Evolutionary conservation across 2,113 vertebrate genomes (phyloP), one percentile per base, ranked within the genome.

Genomic region (Apodemus speciosus): DNA sequence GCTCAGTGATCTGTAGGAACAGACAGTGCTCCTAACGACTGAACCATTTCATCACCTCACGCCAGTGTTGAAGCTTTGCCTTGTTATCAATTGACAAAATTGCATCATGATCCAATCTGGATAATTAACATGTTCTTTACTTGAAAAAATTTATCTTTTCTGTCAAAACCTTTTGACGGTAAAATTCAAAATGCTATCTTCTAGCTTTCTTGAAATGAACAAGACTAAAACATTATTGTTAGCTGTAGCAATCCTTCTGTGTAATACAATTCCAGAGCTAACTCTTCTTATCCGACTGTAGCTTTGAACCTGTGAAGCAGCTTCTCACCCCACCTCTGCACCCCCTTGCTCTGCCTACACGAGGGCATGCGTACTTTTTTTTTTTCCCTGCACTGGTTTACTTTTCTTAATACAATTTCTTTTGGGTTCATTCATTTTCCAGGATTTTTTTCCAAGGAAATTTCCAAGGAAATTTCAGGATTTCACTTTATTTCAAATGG

Each of bases 31-130:
- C 18, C 38, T 25, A 13, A 4, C 38, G 20, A 46, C 75, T 35
- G 15, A 18, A 20, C 16, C 15, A 27, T 35, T 32, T 94, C 62
- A 62, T 90, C 69, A 46, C 38, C 56, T 89, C 49, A 30, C 46
- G 93, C 83, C 27, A 43, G 87, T 84, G 38, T 66, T 83, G 80
- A 94, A 80, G 16, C 1, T 66, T 40, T 91, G 46, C 46, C 64
- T 75, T 85, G 53, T 64, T 85, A 73, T 76, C 35, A 7, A 35
- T 86, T 56, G 13, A 13, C 18, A 40, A 53, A 66, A 64, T 27
- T 7, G 2, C 32, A 23, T 76, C 53, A 35, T 25, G 18, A 35
- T 32, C 71, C 64, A 60, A 40, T 66, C n/a, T 68, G 9, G 27
- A 71, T 23, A 66, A 76, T 64, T 35, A 85, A 35, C 46, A 77